Evolutionary conservation across 1,140 invertebrate species (phyloP), one percentile per base, ranked within the genome.

Genomic region (Bombus cullumanus): DNA sequence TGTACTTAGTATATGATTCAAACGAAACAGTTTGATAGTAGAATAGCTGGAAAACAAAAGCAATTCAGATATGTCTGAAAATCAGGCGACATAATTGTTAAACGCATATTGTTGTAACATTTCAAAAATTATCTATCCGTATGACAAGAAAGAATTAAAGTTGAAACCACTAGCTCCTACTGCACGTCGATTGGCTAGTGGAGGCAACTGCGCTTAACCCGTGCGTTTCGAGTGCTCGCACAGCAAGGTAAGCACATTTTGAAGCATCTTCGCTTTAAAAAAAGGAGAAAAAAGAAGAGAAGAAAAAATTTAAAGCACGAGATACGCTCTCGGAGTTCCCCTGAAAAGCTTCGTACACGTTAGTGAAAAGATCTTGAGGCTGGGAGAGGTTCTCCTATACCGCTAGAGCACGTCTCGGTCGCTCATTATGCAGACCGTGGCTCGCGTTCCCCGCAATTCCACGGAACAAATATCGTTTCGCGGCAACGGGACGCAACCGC

Each of bases 381-480:
- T 6, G 15, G 18, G 43, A 39, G 34, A 39, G 12, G n/a, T 41
- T 53, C 64, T 39, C 13, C 6, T 34, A 41, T 66, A 39, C n/a
- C 37, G 37, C 75, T 43, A 25, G 43, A 68, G 62, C 72, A 83
- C 81, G 81, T 83, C 43, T 66, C 37, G 73, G 43, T 53, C 72
- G 41, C 81, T 77, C 81, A 77, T 83, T 83, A 83, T 75, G 81
- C 73, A 43, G 22, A 6, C 53, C 69, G 77, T 43, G 64, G 62
- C 43, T 47, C 31, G 71, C 37, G 71, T 34, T 73, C 73, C 39
- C 53, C 81, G 81, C 81, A 62, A 76, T 83, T 83, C 81, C 28
- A 77, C 81, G 81, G 81, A 83, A 83, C 81, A 76, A 83, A 83
- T 83, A 83, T 77, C 81, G 81, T 66, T 83, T 77, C 81, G 73